These are phyloP conservation scores for Danio aesculapii DNA, from an alignment of 2,797 vertebrate genomes.

Conservation along the genomic window DNA sequence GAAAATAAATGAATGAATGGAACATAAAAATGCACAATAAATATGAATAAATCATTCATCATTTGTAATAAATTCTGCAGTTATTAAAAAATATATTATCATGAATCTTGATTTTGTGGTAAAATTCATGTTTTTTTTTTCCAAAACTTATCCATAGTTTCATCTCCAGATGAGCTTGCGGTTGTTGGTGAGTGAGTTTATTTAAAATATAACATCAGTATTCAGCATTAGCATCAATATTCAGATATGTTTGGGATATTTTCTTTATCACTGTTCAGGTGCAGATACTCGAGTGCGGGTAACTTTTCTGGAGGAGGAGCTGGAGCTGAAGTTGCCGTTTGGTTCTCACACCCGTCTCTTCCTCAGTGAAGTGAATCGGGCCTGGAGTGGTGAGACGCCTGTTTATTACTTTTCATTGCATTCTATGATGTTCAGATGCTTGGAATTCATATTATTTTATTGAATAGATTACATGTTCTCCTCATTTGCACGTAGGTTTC, in stretches of 20 bases:
- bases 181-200: conserved; percentile 76
- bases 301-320: conserved; percentile 70
- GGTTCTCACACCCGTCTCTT: conserved; percentile 90
- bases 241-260: not conserved
- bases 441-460: too few species aligned
- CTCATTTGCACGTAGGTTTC: too few species aligned
- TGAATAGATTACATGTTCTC: too few species aligned
- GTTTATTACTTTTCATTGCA: too few species aligned
- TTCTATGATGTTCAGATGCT: too few species aligned
- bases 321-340: conserved; percentile 87
- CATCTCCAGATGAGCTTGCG: conserved; percentile 79
- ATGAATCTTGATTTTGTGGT: too few species aligned
- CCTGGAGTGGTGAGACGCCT: conserved; percentile 79
- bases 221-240: not conserved
- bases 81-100: too few species aligned
- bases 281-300: conserved; percentile 87
- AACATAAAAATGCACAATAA: too few species aligned
- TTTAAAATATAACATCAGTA: not conserved
- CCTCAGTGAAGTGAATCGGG: conserved; percentile 83
- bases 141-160: conserved; percentile 69
- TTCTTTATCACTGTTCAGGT: conserved; percentile 72
- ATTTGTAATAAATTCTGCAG: too few species aligned
- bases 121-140: not conserved
- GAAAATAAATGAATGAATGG: too few species aligned
- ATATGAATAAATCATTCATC: too few species aligned